These are phyloP conservation scores for Dendronephthya gigantea DNA, from an alignment of 64 coral and sea anemone genomes.

Conservation along the genomic window DNA sequence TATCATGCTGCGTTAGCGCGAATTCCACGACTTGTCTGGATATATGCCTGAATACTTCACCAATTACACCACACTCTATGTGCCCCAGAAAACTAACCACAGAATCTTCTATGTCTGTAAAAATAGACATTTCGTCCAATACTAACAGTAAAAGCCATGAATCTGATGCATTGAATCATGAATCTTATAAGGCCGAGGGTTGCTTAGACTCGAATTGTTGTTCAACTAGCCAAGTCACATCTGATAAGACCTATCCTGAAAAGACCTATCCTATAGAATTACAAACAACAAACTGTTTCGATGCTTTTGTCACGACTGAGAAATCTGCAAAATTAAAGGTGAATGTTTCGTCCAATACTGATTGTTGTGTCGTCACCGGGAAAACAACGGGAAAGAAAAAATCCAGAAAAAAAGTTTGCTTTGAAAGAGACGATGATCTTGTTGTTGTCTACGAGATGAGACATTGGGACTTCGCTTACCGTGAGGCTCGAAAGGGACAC, in stretches of 20 bases:
- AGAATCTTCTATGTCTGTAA: not conserved
- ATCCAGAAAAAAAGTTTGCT: conserved; percentile 32
- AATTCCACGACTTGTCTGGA: not conserved
- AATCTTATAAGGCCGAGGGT: not conserved
- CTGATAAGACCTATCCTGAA: not conserved
- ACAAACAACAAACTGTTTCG: too few relatives aligned
- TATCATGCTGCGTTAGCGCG: not conserved
- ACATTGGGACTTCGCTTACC: conserved; percentile 42
- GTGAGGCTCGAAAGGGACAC: conserved; percentile 39
- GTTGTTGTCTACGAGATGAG: conserved; percentile 15
- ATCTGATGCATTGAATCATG: not conserved
- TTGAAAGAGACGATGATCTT: conserved; percentile 32
- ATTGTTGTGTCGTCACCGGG: not conserved
- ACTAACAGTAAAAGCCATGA: not conserved
- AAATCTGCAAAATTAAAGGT: not conserved
- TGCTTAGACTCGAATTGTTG: not conserved
- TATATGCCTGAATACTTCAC: not conserved
- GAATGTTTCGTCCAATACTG: not conserved
- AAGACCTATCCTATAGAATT: not conserved
- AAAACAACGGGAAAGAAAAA: not conserved
- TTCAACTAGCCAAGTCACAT: not conserved
- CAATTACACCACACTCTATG: not conserved
- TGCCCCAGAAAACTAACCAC: not conserved
- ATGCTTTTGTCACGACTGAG: too few relatives aligned
- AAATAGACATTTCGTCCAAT: not conserved